phyloP scores from a whole-genome alignment of 2,797 vertebrate species.

The Peromyscus nudipes region DNA sequence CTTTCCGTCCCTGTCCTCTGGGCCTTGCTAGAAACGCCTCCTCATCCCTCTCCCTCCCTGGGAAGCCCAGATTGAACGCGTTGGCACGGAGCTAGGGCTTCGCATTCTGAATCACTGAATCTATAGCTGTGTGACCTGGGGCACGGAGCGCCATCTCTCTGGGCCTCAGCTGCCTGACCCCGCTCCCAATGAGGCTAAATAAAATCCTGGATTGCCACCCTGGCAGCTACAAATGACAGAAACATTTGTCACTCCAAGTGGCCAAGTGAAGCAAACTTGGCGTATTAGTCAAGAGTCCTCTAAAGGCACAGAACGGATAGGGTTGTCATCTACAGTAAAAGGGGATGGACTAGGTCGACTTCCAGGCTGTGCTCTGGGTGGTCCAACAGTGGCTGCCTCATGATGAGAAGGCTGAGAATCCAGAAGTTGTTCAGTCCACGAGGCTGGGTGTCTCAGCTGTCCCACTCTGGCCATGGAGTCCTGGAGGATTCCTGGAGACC shows the following conservation, averaged over 20 bases:
- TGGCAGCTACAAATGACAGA: constrained; percentile 16
- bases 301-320: neutral
- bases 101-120: neutral
- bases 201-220: neutral
- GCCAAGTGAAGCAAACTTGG: neutral
- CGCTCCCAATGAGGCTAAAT: neutral
- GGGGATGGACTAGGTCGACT: neutral
- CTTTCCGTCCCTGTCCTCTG: neutral
- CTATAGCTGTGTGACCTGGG: constrained; percentile 3
- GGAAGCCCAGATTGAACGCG: neutral
- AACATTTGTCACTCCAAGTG: neutral
- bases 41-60: too few relatives aligned
- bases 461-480: neutral
- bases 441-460: neutral
- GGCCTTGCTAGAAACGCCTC: neutral
- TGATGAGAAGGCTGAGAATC: neutral
- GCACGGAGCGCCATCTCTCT: constrained; percentile 2
- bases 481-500: neutral
- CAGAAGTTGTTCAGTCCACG: neutral
- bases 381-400: neutral
- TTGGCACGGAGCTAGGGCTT: neutral
- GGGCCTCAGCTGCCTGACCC: constrained; percentile 17
- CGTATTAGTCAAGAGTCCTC: neutral
- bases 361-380: too few relatives aligned
- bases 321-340: neutral